These are phyloP conservation scores for Halesus radiatus DNA, from an alignment of 1,140 invertebrate species.

Conservation along the genomic window DNA sequence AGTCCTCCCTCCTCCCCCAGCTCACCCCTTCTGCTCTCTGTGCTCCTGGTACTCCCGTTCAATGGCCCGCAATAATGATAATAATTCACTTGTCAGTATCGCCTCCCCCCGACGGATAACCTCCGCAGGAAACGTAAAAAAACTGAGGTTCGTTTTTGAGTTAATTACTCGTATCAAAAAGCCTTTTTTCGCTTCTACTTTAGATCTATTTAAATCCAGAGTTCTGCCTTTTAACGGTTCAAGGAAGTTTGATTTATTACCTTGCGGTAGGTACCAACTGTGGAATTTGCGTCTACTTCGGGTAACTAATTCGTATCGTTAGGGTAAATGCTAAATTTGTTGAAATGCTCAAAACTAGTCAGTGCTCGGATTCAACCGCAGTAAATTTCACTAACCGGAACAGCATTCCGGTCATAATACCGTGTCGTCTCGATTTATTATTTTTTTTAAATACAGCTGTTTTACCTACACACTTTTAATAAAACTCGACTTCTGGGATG, in stretches of 20 bases:
- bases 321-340: no score
- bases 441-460: no score
- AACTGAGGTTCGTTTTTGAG: not conserved
- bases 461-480: no score
- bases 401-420: no score
- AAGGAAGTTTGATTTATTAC: not conserved
- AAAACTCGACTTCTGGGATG: no score
- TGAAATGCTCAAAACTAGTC: no score
- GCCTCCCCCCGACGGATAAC: not conserved
- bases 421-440: no score
- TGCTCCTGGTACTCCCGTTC: not conserved
- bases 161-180: constrained; percentile 5
- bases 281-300: no score
- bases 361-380: no score
- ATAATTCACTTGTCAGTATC: constrained; percentile 26
- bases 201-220: not conserved
- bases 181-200: not conserved
- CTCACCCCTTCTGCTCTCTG: not conserved
- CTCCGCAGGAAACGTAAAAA: constrained; percentile 1
- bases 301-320: no score
- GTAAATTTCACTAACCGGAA: no score
- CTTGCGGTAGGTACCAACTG: no score
- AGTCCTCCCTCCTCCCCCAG: not conserved
- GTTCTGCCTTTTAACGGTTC: constrained; percentile 9
- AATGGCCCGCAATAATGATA: constrained; percentile 20